A percentile compares a stretch with the other conserved stretches of the same genome.
Conservation (phyloP, 2,113 vertebrate genomes). For the Alexandromys fortis region DNA sequence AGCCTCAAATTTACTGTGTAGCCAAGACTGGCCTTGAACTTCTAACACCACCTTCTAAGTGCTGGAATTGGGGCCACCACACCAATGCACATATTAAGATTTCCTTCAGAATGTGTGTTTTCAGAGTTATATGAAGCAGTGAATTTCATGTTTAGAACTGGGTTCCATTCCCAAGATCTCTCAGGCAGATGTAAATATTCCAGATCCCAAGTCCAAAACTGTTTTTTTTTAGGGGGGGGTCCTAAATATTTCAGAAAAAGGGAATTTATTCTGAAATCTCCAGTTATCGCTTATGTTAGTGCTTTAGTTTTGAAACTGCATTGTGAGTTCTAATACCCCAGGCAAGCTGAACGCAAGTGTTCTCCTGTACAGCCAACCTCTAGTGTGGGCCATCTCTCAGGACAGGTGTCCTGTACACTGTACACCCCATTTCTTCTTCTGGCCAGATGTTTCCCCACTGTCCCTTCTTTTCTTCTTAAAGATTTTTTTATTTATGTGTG, state of each 20-base stretch:
- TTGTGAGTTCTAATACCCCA: neutral
- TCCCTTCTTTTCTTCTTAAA: neutral
- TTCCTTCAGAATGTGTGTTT: neutral
- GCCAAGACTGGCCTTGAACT: neutral
- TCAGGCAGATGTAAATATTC: neutral
- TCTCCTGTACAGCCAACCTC: neutral
- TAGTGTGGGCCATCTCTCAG: rapidly evolving
- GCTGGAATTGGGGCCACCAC: neutral
- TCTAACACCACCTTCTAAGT: neutral
- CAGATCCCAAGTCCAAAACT: neutral
- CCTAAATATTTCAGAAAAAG: neutral
- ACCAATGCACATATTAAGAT: neutral
- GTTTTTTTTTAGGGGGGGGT: too few relatives aligned
- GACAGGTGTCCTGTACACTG: too few relatives aligned
- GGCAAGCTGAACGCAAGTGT: neutral
- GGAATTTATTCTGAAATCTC: neutral
- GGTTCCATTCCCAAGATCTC: neutral
- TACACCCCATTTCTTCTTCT: neutral
- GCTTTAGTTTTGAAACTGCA: neutral
- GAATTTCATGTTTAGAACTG: neutral
- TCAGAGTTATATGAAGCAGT: neutral
- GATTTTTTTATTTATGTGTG: neutral
- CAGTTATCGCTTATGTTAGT: neutral
- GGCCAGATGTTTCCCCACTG: neutral
- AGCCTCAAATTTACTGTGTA: neutral